A percentile compares a stretch with the other conserved stretches of the same genome.
These are phyloP conservation scores for Aphelinus certus DNA, from an alignment of 1,140 invertebrate species.

Conservation along the genomic window DNA sequence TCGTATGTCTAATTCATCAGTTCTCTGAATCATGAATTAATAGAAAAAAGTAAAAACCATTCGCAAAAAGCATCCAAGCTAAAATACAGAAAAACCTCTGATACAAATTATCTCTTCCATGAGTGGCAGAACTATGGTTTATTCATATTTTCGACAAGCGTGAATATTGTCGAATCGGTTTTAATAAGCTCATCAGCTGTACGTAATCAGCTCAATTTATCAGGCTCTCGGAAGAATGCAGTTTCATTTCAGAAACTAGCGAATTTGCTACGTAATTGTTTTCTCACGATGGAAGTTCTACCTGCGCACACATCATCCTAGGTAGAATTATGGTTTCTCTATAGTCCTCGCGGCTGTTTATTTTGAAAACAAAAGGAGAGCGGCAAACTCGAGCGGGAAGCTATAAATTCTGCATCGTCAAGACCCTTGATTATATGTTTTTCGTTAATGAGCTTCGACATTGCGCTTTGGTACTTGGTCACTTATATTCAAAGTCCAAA, in stretches of 20 bases:
- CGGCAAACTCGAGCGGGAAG: slow-evolving; percentile 1
- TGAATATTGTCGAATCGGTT: background rate
- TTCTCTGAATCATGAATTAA: too few relatives aligned
- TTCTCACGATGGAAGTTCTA: background rate
- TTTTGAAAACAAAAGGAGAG: slow-evolving; percentile 7
- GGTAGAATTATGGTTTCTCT: background rate
- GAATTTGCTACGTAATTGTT: slow-evolving; percentile 11
- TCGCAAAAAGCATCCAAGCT: too few relatives aligned
- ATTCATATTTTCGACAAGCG: background rate
- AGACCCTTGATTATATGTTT: background rate
- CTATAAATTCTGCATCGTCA: slow-evolving; percentile 20
- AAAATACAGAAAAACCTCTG: too few relatives aligned
- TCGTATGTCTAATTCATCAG: too few relatives aligned
- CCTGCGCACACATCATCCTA: background rate
- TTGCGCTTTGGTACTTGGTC: background rate
- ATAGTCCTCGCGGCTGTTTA: background rate
- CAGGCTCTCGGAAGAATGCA: background rate
- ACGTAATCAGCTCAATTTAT: slow-evolving; percentile 19
- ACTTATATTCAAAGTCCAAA: background rate
- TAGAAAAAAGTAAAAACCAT: too few relatives aligned
- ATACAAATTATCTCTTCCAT: background rate
- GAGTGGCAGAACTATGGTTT: background rate
- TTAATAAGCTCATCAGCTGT: slow-evolving; percentile 2
- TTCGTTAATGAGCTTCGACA: background rate
- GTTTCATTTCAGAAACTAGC: background rate